Percentiles rank a stretch among this genome's conserved stretches.
Conservation (phyloP, 2,888 invertebrate genomes). For the Microctonus aethiopoides region DNA sequence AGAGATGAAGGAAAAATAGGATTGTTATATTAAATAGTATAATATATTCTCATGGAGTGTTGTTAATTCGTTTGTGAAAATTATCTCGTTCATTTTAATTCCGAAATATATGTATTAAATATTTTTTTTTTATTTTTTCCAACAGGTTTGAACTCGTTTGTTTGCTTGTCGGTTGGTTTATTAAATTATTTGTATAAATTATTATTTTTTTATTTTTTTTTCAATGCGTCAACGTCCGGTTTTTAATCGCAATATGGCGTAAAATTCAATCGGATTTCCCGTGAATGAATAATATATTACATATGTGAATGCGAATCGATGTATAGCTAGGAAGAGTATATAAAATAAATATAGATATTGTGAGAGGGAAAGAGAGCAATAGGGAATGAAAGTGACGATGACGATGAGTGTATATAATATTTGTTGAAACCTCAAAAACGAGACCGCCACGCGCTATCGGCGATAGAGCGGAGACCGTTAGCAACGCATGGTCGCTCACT, state of each 20-base stretch:
- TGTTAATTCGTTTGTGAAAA: conserved; percentile 58
- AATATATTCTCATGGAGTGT: conserved; percentile 50
- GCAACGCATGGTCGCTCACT: conserved; percentile 56
- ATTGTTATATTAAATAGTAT: too few species aligned
- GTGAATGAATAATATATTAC: background rate
- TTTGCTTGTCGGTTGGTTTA: too few species aligned
- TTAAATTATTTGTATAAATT: background rate
- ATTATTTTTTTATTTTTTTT: background rate
- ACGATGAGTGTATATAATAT: conserved; percentile 7
- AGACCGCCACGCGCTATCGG: conserved; percentile 34
- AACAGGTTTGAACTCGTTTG: background rate
- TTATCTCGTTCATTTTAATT: background rate
- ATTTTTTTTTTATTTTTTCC: too few species aligned
- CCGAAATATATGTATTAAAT: too few species aligned
- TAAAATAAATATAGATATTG: background rate
- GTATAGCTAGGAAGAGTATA: background rate
- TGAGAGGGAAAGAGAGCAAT: background rate
- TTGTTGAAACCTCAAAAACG: conserved; percentile 20
- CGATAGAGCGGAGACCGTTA: conserved; percentile 43
- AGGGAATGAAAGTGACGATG: background rate
- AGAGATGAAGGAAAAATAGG: background rate
- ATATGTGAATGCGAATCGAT: background rate
- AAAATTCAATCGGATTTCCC: background rate
- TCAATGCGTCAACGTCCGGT: conserved; percentile 5
- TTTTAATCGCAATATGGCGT: background rate